Percentiles rank a stretch among this genome's conserved stretches.
phyloP scores from a whole-genome alignment of 2,113 vertebrate genomes.

The Raja brachyura region DNA sequence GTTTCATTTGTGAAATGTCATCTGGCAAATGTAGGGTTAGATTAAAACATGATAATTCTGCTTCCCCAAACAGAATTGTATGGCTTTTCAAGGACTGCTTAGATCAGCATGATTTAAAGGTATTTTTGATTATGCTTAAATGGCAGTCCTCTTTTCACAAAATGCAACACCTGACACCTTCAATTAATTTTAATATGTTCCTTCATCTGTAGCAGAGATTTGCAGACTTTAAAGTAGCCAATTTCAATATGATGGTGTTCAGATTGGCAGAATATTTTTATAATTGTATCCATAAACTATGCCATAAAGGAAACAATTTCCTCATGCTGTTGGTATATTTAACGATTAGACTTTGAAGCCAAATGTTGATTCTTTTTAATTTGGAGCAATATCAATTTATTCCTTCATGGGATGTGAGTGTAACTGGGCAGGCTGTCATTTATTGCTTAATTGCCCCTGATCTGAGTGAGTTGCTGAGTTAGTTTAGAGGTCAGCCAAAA shows the following conservation, averaged over 20 bases:
- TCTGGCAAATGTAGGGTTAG: neutral
- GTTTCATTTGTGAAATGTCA: neutral
- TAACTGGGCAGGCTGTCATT: too few relatives aligned
- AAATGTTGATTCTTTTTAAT: neutral
- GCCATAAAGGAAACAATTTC: neutral
- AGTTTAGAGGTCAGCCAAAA: too few relatives aligned
- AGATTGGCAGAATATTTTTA: neutral
- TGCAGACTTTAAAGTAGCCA: neutral
- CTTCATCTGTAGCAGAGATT: neutral
- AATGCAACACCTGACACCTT: neutral
- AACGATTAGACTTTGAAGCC: neutral
- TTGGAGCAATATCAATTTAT: too few relatives aligned
- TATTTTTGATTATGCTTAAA: neutral
- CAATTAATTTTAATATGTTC: constrained; percentile 10
- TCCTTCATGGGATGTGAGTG: too few relatives aligned
- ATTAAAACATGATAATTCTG: neutral
- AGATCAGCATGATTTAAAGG: neutral
- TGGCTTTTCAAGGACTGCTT: neutral
- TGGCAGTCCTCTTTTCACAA: neutral
- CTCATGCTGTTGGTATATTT: neutral
- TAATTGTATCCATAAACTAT: neutral
- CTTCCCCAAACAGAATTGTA: neutral
- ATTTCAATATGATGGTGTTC: neutral
- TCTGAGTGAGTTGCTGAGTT: too few relatives aligned
- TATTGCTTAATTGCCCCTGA: too few relatives aligned